Percentiles rank a stretch among this genome's conserved stretches.
Evolutionary conservation across 1,140 invertebrate genomes (phyloP).

Genomic region (Drosophila setifemur): DNA sequence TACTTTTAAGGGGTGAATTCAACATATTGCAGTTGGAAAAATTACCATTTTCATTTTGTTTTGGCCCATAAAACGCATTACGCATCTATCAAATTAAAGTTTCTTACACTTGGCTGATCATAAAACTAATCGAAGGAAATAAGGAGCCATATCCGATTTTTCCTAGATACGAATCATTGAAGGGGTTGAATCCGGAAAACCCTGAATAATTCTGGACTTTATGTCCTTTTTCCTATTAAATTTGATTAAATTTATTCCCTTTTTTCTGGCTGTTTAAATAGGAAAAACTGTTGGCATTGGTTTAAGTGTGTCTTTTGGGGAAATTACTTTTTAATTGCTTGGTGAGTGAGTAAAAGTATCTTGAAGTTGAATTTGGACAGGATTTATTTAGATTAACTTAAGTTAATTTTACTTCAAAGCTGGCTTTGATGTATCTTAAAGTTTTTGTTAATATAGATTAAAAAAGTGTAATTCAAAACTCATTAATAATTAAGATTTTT

Average conservation of each 20-base stretch:
- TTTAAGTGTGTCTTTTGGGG: background rate
- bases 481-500: too few species aligned
- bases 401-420: too few species aligned
- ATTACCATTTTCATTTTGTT: background rate
- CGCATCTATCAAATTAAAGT: constrained; percentile 14
- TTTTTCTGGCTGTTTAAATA: too few species aligned
- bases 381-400: too few species aligned
- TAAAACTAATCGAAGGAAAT: background rate
- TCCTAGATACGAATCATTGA: background rate
- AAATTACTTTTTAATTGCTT: too few species aligned
- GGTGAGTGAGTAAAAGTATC: too few species aligned
- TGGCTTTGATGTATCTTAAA: too few species aligned
- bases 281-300: too few species aligned
- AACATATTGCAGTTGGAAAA: background rate
- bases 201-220: constrained; percentile 5
- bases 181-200: constrained; percentile 21
- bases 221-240: background rate
- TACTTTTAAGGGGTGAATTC: background rate
- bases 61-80: background rate
- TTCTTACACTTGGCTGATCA: constrained; percentile 6
- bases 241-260: background rate
- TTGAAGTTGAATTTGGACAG: too few species aligned
- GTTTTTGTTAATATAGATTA: too few species aligned
- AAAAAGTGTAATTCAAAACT: too few species aligned
- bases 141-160: background rate